Conservation (phyloP, 2,888 invertebrate species). For the Tricholauxania praeusta region DNA sequence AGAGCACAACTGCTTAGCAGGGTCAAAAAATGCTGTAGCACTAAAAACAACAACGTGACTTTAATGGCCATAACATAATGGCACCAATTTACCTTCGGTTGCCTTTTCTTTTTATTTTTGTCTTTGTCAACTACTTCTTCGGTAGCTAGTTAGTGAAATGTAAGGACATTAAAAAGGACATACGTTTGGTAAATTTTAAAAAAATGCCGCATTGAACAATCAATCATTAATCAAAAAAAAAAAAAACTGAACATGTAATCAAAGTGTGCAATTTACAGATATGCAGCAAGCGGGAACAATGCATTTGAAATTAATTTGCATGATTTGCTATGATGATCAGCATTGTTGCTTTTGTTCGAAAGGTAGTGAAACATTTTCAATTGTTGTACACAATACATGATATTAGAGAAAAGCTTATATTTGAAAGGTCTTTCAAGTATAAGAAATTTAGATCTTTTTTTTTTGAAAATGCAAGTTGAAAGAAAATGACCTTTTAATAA, state of each 20-base stretch:
- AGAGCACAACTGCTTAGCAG: background rate
- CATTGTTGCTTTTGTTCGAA: conserved; percentile 13
- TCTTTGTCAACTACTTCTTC: no score
- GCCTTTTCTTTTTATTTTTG: no score
- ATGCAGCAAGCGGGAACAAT: background rate
- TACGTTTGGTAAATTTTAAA: conserved; percentile 1
- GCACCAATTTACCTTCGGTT: conserved; percentile 24
- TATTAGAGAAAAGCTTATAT: no score
- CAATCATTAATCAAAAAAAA: conserved; percentile 4
- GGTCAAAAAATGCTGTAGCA: background rate
- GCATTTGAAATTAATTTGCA: conserved; percentile 50
- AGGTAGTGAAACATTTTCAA: background rate
- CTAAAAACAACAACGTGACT: conserved; percentile 2
- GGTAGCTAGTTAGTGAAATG: background rate
- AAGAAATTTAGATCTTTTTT: no score
- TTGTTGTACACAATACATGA: no score
- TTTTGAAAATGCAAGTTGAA: no score
- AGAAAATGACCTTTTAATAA: no score
- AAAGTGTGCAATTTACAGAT: no score
- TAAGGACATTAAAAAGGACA: background rate
- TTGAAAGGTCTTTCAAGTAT: no score
- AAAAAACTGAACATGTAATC: conserved; percentile 26
- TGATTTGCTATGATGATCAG: conserved; percentile 47
- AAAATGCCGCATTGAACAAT: conserved; percentile 12
- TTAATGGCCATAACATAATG: conserved; percentile 29